Evolutionary conservation across 2,113 vertebrate species (phyloP).

Genomic region (Tyrannus savana): DNA sequence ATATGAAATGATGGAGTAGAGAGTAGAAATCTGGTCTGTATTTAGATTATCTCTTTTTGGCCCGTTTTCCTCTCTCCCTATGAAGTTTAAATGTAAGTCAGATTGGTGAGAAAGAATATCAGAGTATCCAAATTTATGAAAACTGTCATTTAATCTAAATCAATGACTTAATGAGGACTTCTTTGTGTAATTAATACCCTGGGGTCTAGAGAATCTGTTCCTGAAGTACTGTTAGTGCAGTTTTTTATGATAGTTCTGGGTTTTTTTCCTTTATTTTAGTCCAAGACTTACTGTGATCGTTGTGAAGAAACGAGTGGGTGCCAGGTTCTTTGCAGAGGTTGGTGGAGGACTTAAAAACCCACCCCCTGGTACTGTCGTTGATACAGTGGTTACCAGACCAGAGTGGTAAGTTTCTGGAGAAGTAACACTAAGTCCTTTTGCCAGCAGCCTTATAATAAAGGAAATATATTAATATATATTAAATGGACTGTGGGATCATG

Average conservation of each 20-base stretch:
- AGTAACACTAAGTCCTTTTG: neutral
- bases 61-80: neutral
- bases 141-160: neutral
- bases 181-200: neutral
- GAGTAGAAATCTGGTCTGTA: neutral
- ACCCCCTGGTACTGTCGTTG: conserved; percentile 90
- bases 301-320: conserved; percentile 90
- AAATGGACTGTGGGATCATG: neutral
- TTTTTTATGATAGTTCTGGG: neutral
- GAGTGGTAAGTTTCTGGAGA: conserved; percentile 83
- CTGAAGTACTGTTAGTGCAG: neutral
- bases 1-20: neutral
- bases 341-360: conserved; percentile 84
- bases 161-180: neutral
- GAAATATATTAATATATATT: rapidly evolving
- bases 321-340: conserved; percentile 82
- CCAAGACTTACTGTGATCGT: conserved; percentile 90
- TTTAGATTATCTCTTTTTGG: neutral
- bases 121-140: neutral
- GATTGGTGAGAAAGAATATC: neutral
- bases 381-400: conserved; percentile 89
- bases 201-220: neutral
- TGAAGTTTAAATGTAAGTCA: neutral
- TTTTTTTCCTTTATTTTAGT: conserved; percentile 56
- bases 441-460: neutral